Evolutionary conservation across 2,113 vertebrate genomes (phyloP).

Genomic region (Ammodytes marinus): DNA sequence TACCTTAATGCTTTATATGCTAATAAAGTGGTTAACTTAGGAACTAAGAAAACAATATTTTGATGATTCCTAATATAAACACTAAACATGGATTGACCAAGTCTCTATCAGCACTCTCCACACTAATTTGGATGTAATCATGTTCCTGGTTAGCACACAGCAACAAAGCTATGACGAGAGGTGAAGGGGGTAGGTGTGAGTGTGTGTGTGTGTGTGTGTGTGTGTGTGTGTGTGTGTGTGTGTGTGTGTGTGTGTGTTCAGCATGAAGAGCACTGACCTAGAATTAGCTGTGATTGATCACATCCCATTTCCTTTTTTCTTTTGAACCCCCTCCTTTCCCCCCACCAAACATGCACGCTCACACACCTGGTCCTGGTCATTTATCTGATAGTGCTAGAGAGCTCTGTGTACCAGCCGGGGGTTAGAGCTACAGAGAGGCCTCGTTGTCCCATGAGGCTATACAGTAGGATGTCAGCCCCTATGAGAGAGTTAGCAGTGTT

Average conservation of each 20-base stretch:
- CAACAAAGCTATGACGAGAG: background rate
- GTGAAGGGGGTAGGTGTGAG: background rate
- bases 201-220: background rate
- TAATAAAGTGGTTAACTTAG: too few species aligned
- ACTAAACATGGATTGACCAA: background rate
- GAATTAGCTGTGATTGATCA: slow-evolving; percentile 71
- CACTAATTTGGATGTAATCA: background rate
- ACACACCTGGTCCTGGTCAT: slow-evolving; percentile 40
- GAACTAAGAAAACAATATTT: background rate
- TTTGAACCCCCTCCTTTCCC: background rate
- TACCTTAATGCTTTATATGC: background rate
- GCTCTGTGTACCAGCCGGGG: slow-evolving; percentile 61
- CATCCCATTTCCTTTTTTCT: slow-evolving; percentile 61
- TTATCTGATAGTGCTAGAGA: slow-evolving; percentile 64
- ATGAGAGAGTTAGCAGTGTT: slow-evolving; percentile 22
- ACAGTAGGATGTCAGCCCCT: slow-evolving; percentile 40
- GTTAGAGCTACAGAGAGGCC: slow-evolving; percentile 57
- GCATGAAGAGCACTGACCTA: slow-evolving; percentile 61
- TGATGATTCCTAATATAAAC: background rate
- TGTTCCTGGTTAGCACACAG: slow-evolving; percentile 13
- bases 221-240: slow-evolving; percentile 23
- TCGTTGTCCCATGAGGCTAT: slow-evolving; percentile 57
- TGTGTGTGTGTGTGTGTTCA: slow-evolving; percentile 31
- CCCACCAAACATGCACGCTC: slow-evolving; percentile 24
- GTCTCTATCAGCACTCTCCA: background rate